A percentile compares a stretch with the other conserved stretches of the same genome.
Conservation (phyloP, 2,113 vertebrate genomes). For the Penelope pileata region DNA sequence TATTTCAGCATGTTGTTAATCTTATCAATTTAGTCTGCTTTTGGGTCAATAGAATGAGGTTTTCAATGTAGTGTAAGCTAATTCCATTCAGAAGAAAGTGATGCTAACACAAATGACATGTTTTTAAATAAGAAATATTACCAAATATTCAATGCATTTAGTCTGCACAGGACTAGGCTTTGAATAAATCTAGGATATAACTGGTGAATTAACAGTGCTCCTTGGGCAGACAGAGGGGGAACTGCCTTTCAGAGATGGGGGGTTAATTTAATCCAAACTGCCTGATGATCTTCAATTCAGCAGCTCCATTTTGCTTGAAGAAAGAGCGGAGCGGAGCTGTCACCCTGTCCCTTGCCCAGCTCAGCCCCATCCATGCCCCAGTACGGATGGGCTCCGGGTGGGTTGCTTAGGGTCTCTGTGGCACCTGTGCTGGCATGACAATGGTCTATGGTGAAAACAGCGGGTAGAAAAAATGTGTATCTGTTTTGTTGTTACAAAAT, state of each 20-base stretch:
- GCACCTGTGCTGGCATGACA: background rate
- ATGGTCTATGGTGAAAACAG: background rate
- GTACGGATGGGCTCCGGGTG: rapidly evolving
- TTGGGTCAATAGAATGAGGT: background rate
- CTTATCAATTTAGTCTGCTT: background rate
- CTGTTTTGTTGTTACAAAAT: background rate
- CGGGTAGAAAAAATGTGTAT: background rate
- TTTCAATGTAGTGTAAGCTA: conserved; percentile 48
- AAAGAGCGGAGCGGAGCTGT: background rate
- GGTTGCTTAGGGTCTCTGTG: background rate
- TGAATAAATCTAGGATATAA: background rate
- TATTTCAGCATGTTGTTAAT: conserved; percentile 42
- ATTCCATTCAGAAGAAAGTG: conserved; percentile 31
- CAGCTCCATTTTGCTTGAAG: background rate
- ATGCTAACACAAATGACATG: conserved; percentile 15
- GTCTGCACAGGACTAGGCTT: background rate
- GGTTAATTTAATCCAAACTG: conserved; percentile 20
- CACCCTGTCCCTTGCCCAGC: background rate
- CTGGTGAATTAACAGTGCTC: background rate
- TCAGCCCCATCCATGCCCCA: background rate
- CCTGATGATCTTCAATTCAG: background rate
- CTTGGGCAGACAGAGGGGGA: background rate
- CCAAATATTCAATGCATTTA: background rate
- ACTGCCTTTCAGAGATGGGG: background rate
- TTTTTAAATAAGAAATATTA: conserved; percentile 42